A percentile compares a stretch with the other conserved stretches of the same genome.
These are phyloP conservation scores for Sebastes goodei DNA, from an alignment of 2,797 vertebrate genomes.

Conservation along the genomic window DNA sequence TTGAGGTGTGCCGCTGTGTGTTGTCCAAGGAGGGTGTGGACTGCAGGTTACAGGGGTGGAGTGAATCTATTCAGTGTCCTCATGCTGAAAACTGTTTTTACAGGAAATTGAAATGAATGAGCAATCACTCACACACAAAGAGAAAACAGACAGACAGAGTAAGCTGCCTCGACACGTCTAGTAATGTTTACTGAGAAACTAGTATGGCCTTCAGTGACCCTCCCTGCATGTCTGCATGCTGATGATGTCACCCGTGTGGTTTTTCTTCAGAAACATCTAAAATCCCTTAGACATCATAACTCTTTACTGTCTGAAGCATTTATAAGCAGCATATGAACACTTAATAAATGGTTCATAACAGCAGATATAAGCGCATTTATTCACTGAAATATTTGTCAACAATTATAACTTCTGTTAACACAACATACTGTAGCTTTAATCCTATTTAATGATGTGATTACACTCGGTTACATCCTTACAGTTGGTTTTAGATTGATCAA, in stretches of 20 bases:
- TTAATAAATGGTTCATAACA: not conserved
- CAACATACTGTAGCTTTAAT: not conserved
- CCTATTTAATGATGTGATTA: not conserved
- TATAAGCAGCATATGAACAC: not conserved
- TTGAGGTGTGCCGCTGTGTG: not conserved
- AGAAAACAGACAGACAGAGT: not conserved
- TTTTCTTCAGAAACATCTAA: not conserved
- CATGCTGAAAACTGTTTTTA: too few relatives aligned
- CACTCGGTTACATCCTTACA: too few relatives aligned
- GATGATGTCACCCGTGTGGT: too few relatives aligned
- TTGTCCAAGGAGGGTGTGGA: not conserved
- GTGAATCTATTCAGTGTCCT: too few relatives aligned
- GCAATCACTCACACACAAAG: not conserved
- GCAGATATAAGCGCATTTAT: not conserved
- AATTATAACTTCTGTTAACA: not conserved
- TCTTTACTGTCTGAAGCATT: not conserved
- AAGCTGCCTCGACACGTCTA: not conserved
- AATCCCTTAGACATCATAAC: not conserved
- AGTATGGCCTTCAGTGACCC: not conserved
- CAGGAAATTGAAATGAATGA: not conserved
- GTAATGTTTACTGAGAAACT: not conserved
- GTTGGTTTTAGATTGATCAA: too few relatives aligned
- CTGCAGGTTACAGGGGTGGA: too few relatives aligned
- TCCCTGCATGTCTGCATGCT: not conserved
- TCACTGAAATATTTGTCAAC: not conserved